Percentiles rank a stretch among this genome's conserved stretches.
phyloP scores from a whole-genome alignment of 2,113 vertebrate genomes.

The Dipodomys spectabilis region DNA sequence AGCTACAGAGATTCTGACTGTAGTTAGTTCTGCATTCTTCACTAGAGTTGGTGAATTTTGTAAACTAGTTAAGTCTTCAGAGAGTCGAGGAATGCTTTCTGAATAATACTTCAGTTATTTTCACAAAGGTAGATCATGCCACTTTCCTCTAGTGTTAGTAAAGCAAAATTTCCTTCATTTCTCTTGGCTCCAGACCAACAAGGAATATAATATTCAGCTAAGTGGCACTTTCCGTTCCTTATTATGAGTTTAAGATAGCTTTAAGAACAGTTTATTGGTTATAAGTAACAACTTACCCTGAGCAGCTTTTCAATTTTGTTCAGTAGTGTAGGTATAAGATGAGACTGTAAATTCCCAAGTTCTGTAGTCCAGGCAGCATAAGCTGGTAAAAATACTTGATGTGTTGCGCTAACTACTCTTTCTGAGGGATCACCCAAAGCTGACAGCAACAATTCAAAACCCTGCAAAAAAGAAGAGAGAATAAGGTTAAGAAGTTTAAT shows the following conservation, averaged over 20 bases:
- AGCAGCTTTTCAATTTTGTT: constrained; percentile 97
- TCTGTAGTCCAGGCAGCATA: constrained; percentile 98
- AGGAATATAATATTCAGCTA: not conserved
- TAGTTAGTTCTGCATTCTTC: constrained; percentile 13
- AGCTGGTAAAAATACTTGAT: constrained; percentile 98
- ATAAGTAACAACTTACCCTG: constrained; percentile 86
- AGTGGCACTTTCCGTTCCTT: not conserved
- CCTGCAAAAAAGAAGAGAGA: constrained; percentile 85
- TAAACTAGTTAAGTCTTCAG: not conserved
- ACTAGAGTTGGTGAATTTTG: not conserved
- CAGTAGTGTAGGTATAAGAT: constrained; percentile 96
- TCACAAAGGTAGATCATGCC: not conserved
- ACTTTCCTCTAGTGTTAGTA: not conserved
- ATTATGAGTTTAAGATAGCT: not conserved
- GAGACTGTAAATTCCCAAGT: constrained; percentile 93
- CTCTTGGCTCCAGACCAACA: not conserved
- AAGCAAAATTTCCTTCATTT: not conserved
- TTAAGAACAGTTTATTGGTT: not conserved
- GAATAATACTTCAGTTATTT: not conserved
- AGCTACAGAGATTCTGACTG: not conserved
- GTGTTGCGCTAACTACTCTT: constrained; percentile 95
- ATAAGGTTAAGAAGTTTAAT: not conserved
- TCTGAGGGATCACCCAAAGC: constrained; percentile 97
- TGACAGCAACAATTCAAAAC: constrained; percentile 96
- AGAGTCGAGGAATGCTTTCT: not conserved